Evolutionary conservation across 2,113 vertebrate genomes (phyloP).

Genomic region (Anthoscopus minutus): DNA sequence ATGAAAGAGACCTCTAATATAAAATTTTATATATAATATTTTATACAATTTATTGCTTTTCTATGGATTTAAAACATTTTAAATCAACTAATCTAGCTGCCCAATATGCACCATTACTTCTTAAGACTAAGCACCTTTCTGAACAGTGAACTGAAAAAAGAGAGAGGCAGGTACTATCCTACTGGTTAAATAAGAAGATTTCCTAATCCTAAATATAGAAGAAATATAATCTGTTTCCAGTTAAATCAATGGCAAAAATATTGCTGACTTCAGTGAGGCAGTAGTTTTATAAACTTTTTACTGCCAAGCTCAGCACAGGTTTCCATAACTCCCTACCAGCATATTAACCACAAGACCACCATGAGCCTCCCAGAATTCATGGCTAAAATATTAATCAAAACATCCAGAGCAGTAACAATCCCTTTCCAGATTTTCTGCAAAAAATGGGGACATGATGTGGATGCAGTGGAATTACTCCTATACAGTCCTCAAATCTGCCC

Average conservation of each 20-base stretch:
- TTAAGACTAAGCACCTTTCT: not conserved
- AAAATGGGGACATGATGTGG: not conserved
- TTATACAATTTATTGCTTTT: not conserved
- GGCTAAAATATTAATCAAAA: slow-evolving; percentile 6
- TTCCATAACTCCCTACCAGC: not conserved
- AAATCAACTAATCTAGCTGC: not conserved
- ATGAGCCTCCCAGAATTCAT: not conserved
- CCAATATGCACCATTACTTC: not conserved
- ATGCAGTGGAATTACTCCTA: not conserved
- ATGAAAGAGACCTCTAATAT: not conserved
- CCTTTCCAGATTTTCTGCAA: not conserved
- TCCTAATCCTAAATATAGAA: not conserved
- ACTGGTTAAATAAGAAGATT: not conserved
- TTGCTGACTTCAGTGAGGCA: slow-evolving; percentile 19
- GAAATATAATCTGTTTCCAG: not conserved
- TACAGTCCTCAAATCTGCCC: not conserved
- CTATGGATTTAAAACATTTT: not conserved
- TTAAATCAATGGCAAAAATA: slow-evolving; percentile 12
- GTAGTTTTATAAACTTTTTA: not conserved
- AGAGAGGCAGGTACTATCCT: not conserved
- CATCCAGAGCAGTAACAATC: not conserved
- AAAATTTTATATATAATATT: not conserved
- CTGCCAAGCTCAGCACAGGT: not conserved
- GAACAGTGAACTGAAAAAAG: not conserved
- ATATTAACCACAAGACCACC: slow-evolving; percentile 1